Conservation (phyloP, 1,140 invertebrate species). For the Drosophila rufa region DNA sequence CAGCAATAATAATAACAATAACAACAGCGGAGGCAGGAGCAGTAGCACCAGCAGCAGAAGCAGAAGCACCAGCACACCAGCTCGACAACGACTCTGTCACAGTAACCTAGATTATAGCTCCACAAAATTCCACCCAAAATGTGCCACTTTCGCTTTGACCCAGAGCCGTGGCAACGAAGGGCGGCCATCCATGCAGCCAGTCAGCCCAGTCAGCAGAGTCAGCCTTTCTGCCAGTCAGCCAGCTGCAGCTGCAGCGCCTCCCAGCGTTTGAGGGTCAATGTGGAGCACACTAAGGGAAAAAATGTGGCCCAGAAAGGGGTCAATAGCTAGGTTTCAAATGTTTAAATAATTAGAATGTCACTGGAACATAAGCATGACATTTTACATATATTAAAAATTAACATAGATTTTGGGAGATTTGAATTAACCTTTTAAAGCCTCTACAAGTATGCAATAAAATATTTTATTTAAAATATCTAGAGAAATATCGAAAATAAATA, state of each 20-base stretch:
- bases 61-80: slow-evolving; percentile 39
- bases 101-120: slow-evolving; percentile 78
- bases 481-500: too few relatives aligned
- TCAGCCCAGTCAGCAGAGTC: slow-evolving; percentile 17
- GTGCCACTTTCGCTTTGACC: slow-evolving; percentile 83
- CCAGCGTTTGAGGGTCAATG: slow-evolving; percentile 76
- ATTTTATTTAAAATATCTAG: background rate
- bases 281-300: slow-evolving; percentile 42
- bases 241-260: slow-evolving; percentile 29
- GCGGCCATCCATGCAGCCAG: slow-evolving; percentile 51
- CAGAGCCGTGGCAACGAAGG: slow-evolving; percentile 75
- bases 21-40: slow-evolving; percentile 13
- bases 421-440: background rate
- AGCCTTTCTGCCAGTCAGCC: slow-evolving; percentile 23
- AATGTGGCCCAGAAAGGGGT: background rate
- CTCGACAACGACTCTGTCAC: slow-evolving; percentile 69
- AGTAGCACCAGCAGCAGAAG: slow-evolving; percentile 15
- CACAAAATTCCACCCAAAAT: slow-evolving; percentile 81
- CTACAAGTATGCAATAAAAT: background rate
- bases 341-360: too few relatives aligned
- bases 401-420: too few relatives aligned
- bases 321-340: too few relatives aligned
- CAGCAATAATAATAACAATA: slow-evolving; percentile 49
- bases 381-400: too few relatives aligned
- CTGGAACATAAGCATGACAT: too few relatives aligned